Evolutionary conservation across 2,888 invertebrate species (phyloP).

Genomic region (Atherix ibis): DNA sequence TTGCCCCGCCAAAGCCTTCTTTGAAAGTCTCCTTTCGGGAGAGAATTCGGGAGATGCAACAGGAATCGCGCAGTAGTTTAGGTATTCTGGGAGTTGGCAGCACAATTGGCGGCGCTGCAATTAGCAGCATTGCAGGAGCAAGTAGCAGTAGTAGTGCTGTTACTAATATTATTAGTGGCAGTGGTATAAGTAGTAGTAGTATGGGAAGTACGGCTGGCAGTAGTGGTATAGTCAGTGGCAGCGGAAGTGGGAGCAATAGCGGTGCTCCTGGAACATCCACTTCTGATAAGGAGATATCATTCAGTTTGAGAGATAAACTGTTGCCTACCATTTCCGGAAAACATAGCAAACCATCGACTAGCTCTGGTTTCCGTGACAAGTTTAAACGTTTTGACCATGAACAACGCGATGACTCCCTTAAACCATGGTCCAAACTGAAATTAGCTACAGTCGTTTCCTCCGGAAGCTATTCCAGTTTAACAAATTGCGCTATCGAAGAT

Average conservation of each 20-base stretch:
- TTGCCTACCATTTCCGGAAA: conserved; percentile 22
- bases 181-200: no score
- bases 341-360: conserved; percentile 18
- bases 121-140: no score
- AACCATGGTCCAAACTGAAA: conserved; percentile 63
- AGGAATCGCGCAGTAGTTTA: conserved; percentile 14
- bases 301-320: conserved; percentile 13
- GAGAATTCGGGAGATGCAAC: conserved; percentile 42
- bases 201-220: no score
- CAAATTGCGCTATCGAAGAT: conserved; percentile 17
- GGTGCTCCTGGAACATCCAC: no score
- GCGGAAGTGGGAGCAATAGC: no score
- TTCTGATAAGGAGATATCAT: conserved; percentile 6
- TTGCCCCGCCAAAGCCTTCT: conserved; percentile 18
- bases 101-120: no score
- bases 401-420: conserved; percentile 26
- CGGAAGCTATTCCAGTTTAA: conserved; percentile 26
- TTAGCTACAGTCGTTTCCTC: conserved; percentile 41
- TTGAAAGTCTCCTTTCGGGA: conserved; percentile 48
- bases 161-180: no score
- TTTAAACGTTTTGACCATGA: conserved; percentile 9
- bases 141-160: no score
- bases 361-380: conserved; percentile 21
- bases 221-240: no score
- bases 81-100: no score